Evolutionary conservation across 2,888 invertebrate species (phyloP).

Genomic region (Xanthostigma xanthostigma): DNA sequence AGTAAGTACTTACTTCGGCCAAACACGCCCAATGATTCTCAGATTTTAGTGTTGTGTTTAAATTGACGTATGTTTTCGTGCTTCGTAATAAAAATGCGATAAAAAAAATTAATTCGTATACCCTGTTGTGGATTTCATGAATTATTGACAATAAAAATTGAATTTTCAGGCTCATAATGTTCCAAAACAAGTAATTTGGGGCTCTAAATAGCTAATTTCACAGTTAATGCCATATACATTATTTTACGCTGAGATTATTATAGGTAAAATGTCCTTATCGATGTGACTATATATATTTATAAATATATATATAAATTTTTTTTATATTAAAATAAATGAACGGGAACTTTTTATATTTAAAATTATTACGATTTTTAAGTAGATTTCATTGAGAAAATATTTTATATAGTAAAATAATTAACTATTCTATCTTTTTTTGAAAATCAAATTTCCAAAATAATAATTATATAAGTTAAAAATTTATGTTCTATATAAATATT

Average conservation of each 20-base stretch:
- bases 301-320: constrained; percentile 12
- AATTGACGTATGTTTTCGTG: no score
- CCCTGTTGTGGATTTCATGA: neutral
- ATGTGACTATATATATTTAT: constrained; percentile 2
- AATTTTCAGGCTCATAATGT: constrained; percentile 65
- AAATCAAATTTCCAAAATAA: no score
- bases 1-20: no score
- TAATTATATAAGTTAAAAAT: no score
- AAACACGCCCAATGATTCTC: no score
- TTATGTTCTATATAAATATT: no score
- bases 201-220: constrained; percentile 43
- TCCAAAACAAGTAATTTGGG: constrained; percentile 32
- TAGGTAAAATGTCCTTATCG: neutral
- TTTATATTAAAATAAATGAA: constrained; percentile 8
- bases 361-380: constrained; percentile 2
- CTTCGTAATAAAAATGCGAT: no score
- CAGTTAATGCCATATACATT: no score
- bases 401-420: no score
- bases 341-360: neutral
- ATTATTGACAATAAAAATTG: constrained; percentile 15
- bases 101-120: no score
- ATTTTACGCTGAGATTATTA: constrained; percentile 1
- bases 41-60: no score
- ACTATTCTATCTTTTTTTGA: no score
- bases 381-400: neutral